Evolutionary conservation across 2,888 invertebrate species (phyloP), one percentile per base, ranked within the genome.

Genomic region (Dermolepida albohirtum): DNA sequence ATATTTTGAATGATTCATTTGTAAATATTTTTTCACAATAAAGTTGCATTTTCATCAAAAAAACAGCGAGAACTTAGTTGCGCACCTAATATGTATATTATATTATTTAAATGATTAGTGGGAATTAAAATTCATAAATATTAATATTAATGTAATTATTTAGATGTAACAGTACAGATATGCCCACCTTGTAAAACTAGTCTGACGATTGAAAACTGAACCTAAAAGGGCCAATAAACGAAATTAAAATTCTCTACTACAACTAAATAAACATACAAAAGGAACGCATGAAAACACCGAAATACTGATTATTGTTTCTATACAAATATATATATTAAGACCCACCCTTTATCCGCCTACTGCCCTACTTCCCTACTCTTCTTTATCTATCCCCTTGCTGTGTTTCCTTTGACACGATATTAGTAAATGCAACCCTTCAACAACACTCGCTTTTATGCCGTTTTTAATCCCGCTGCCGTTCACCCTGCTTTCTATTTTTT

Each of bases 291-390:
- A 62, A 62, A 62, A 62, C 47, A 62, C 41, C 12, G 64, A 62
- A 62, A 27, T 52, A 52, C 52, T 54, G 17, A 41, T 64, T 52
- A 43, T 64, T 51, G 51, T 39, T 64, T 51, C 27, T 47, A 52
- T 49, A 41, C 39, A 54, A 57, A 43, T 43, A 22, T 39, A 22
- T 16, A 14, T 47, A 62, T 62, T 22, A 62, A 34, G 51, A 49
- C 62, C 63, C 50, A 40, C 55, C 72, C 66, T 66, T 52, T 70
- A 64, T 71, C 76, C 76, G 73, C 77, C 76, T 75, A 76, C 73
- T 77, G 77, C 73, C 75, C 77, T 72, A 77, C 67, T 77, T 76
- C 74, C 75, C 74, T 72, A 75, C 74, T 76, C 74, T 67, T 71
- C 66, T 72, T 71, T 64, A 64, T 68, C 57, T 64, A 47, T 70